These are phyloP conservation scores for Podarcis siculus DNA, from an alignment of 2,797 vertebrate genomes.

Conservation along the genomic window DNA sequence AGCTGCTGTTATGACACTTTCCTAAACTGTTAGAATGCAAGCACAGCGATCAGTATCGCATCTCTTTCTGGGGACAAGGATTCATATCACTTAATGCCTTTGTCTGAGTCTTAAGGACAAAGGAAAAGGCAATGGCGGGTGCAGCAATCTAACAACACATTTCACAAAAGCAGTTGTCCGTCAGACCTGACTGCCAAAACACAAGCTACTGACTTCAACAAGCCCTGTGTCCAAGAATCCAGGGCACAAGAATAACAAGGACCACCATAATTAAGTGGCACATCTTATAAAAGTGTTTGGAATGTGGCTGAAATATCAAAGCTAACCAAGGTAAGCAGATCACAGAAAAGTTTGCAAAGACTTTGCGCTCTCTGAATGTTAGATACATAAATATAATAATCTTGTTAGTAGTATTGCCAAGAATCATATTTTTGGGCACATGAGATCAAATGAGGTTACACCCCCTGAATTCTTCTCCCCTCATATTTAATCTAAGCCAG, in stretches of 20 bases:
- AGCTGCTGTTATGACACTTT: constrained; percentile 43
- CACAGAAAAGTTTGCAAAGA: neutral
- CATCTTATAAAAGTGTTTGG: neutral
- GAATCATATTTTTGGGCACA: neutral
- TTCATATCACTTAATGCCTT: constrained; percentile 20
- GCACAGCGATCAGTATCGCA: constrained; percentile 24
- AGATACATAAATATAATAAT: neutral
- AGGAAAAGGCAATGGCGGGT: neutral
- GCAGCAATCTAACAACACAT: neutral
- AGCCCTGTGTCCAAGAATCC: neutral
- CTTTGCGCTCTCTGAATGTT: neutral
- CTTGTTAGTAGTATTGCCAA: neutral
- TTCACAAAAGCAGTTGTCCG: neutral
- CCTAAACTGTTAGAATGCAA: constrained; percentile 38
- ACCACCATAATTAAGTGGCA: neutral
- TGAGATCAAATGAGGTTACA: neutral
- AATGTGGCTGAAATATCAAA: neutral
- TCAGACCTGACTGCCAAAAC: neutral
- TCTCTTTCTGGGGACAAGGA: constrained; percentile 11
- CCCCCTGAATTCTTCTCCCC: neutral
- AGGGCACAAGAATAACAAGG: neutral
- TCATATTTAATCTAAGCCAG: neutral
- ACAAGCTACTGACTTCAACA: neutral
- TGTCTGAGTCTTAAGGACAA: constrained; percentile 35
- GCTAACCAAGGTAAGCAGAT: neutral